Percentiles rank a stretch among this genome's conserved stretches.
phyloP scores from a whole-genome alignment of 2,888 invertebrate species.

The Dolomedes plantarius region DNA sequence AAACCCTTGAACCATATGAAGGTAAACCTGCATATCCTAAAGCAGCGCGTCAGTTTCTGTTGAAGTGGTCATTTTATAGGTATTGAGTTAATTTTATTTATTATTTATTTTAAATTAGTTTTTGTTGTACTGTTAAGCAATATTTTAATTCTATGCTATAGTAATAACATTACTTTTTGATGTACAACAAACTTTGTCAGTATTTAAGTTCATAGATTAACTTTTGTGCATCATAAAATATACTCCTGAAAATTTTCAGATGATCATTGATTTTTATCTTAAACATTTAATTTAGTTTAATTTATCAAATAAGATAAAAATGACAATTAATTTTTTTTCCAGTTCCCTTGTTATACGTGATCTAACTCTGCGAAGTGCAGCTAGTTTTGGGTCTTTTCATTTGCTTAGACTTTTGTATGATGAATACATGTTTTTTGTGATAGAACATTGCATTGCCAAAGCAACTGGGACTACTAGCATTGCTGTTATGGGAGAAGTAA shows the following conservation, averaged over 20 bases:
- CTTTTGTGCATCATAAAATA: no score
- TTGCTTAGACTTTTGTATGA: conserved; percentile 97
- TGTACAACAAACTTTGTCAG: no score
- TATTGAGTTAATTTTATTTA: conserved; percentile 76
- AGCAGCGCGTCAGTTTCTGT: conserved; percentile 92
- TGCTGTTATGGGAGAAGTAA: conserved; percentile 86
- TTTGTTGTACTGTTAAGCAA: no score
- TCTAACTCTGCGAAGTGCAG: conserved; percentile 94
- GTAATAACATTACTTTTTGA: no score
- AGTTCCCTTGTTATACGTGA: conserved; percentile 99
- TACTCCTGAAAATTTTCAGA: no score
- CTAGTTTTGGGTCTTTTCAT: conserved; percentile 99
- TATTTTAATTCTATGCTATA: no score
- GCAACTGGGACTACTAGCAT: conserved; percentile 94
- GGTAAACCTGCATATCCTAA: conserved; percentile 85
- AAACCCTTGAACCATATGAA: conserved; percentile 91
- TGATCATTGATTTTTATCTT: no score
- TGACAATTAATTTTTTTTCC: no score
- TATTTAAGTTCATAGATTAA: no score
- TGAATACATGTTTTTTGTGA: conserved; percentile 99
- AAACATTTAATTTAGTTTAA: no score
- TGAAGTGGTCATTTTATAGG: conserved; percentile 99
- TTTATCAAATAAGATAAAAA: no score
- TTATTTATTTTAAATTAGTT: conserved; percentile 24
- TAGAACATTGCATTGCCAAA: conserved; percentile 96